phyloP scores from a whole-genome alignment of 2,888 invertebrate genomes.

The Eubasilissa splendida region DNA sequence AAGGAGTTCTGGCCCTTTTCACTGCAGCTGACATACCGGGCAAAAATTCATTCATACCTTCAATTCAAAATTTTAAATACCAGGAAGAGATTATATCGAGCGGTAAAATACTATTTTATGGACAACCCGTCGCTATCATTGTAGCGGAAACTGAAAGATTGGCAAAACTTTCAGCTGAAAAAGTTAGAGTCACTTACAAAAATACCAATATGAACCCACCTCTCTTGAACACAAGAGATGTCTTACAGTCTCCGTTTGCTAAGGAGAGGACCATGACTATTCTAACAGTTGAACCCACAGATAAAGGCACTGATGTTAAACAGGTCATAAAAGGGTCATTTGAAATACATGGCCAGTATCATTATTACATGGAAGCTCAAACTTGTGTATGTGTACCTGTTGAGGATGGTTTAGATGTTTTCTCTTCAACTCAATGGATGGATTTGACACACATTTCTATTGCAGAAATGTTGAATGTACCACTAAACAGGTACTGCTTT shows the following conservation, averaged over 20 bases:
- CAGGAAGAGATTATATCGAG: slow-evolving; percentile 73
- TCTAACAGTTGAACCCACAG: slow-evolving; percentile 61
- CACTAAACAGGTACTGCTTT: slow-evolving; percentile 72
- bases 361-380: slow-evolving; percentile 85
- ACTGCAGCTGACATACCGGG: slow-evolving; percentile 81
- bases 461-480: slow-evolving; percentile 70
- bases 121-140: slow-evolving; percentile 84
- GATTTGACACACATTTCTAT: slow-evolving; percentile 74
- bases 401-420: slow-evolving; percentile 80
- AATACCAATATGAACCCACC: slow-evolving; percentile 66
- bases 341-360: slow-evolving; percentile 78
- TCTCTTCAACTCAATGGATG: slow-evolving; percentile 77
- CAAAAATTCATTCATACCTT: slow-evolving; percentile 73
- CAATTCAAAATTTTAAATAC: no score
- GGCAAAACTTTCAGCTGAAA: slow-evolving; percentile 74
- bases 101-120: slow-evolving; percentile 74
- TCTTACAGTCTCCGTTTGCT: slow-evolving; percentile 67
- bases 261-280: slow-evolving; percentile 62
- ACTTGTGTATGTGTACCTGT: slow-evolving; percentile 76
- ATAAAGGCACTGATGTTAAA: slow-evolving; percentile 65
- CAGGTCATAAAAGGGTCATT: slow-evolving; percentile 74
- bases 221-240: slow-evolving; percentile 69
- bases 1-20: slow-evolving; percentile 78
- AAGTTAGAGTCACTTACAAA: slow-evolving; percentile 73
- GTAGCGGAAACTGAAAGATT: slow-evolving; percentile 76